Evolutionary conservation across 2,797 vertebrate species (phyloP), one percentile per base, ranked within the genome.

Genomic region (Psittacula echo): DNA sequence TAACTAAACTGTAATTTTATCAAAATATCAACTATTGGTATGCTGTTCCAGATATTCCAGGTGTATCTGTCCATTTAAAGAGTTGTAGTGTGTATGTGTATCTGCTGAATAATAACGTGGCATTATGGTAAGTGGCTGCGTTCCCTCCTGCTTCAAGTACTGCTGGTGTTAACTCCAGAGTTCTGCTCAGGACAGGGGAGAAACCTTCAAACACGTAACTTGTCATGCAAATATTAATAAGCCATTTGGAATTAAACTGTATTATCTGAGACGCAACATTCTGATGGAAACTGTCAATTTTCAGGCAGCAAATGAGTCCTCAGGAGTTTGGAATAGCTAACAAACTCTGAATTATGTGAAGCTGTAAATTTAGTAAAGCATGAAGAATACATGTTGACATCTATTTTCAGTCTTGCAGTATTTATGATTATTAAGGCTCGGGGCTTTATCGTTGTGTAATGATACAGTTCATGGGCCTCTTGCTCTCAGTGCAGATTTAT

Each of bases 171-270:
- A 83, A 64, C 68, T 89, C 73, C 23, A 4, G 39, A 83, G 82
- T 75, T 93, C 60, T 83, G 65, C 37, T 86, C 53, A 64, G 89
- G 78, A 83, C 73, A 54, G 85, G 44, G 67, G 73, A 58, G 45
- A 89, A 84, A 48, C 48, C 53, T 67, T 89, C 30, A 71, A 62
- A 81, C n/a, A 11, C 39, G 9, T 32, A 53, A 71, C 84, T 93
- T 80, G 48, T 87, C 41, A 64, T 54, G 73, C 64, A 80, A 80
- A 60, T 86, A 76, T 72, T 89, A 79, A 89, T 89, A 89, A 90
- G 53, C 32, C 34, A 44, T 34, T 79, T 92, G 75, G 86, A 93
- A 79, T 91, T 83, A 89, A 91, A 80, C 53, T 44, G 27, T 45
- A 44, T 80, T 93, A 54, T 87, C 60, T 76, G 48, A 89, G 54